Conservation (phyloP, 2,113 vertebrate species). For the Lycocorax pyrrhopterus region DNA sequence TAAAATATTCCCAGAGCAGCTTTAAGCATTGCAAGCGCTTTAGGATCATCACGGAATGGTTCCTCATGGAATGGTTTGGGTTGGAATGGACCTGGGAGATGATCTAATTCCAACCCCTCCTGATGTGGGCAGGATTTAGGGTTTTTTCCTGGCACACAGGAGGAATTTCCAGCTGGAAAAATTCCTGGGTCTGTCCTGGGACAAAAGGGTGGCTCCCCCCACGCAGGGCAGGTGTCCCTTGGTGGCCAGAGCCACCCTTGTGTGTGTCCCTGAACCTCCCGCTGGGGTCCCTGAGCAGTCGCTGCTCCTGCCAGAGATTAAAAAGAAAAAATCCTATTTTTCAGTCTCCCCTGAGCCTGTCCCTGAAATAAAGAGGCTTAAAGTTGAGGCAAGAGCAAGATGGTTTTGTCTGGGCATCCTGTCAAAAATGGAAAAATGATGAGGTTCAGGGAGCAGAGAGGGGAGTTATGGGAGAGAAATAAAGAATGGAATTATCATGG, state of each 20-base stretch:
- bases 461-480: not conserved
- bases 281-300: accelerated
- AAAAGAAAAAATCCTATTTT: not conserved
- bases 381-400: not conserved
- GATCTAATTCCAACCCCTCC: not conserved
- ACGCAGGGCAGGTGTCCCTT: accelerated
- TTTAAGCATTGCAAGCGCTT: not conserved
- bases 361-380: not conserved
- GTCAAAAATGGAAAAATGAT: not conserved
- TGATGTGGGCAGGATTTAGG: not conserved
- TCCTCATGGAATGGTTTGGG: not conserved
- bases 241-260: not conserved
- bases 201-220: not conserved
- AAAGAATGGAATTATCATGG: not conserved
- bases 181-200: not conserved
- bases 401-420: accelerated
- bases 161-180: not conserved
- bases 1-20: not conserved
- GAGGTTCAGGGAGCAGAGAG: not conserved
- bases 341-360: not conserved
- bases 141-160: not conserved
- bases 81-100: not conserved
- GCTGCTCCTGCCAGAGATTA: not conserved
- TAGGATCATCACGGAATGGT: not conserved
- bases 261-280: not conserved